phyloP scores from a whole-genome alignment of 2,888 invertebrate species.

The Macropis europaea region DNA sequence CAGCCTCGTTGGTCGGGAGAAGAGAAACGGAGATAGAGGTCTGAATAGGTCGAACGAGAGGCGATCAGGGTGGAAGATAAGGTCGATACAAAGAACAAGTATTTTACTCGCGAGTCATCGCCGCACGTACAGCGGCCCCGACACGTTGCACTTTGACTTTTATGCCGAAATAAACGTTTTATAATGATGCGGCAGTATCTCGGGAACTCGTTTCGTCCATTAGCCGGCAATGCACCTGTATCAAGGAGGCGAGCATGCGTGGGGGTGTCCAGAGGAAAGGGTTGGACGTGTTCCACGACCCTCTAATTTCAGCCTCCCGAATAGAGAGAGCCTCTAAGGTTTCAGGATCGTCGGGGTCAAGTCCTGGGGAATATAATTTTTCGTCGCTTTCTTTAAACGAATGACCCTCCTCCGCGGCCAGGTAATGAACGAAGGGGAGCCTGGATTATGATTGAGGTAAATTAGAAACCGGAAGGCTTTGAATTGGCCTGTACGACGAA shows the following conservation, averaged over 20 bases:
- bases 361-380: slow-evolving; percentile 45
- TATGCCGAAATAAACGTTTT: slow-evolving; percentile 70
- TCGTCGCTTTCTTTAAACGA: slow-evolving; percentile 8
- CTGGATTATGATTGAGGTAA: slow-evolving; percentile 25
- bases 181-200: slow-evolving; percentile 71
- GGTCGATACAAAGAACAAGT: slow-evolving; percentile 40
- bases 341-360: slow-evolving; percentile 50
- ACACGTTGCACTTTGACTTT: slow-evolving; percentile 65
- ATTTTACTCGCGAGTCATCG: slow-evolving; percentile 65
- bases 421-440: slow-evolving; percentile 19
- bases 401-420: slow-evolving; percentile 10
- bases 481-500: neutral
- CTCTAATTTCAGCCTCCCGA: slow-evolving; percentile 70
- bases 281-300: slow-evolving; percentile 62
- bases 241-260: slow-evolving; percentile 32
- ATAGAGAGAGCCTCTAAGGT: slow-evolving; percentile 31
- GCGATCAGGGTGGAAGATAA: slow-evolving; percentile 40
- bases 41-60: slow-evolving; percentile 21
- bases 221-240: slow-evolving; percentile 68
- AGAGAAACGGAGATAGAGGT: slow-evolving; percentile 27
- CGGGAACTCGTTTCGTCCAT: slow-evolving; percentile 69
- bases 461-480: slow-evolving; percentile 36
- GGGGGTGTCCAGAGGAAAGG: slow-evolving; percentile 65
- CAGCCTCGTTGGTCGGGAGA: too few species aligned
- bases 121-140: slow-evolving; percentile 15